Evolutionary conservation across 2,113 vertebrate genomes (phyloP), one percentile per base, ranked within the genome.

Genomic region (Prolemur simus): DNA sequence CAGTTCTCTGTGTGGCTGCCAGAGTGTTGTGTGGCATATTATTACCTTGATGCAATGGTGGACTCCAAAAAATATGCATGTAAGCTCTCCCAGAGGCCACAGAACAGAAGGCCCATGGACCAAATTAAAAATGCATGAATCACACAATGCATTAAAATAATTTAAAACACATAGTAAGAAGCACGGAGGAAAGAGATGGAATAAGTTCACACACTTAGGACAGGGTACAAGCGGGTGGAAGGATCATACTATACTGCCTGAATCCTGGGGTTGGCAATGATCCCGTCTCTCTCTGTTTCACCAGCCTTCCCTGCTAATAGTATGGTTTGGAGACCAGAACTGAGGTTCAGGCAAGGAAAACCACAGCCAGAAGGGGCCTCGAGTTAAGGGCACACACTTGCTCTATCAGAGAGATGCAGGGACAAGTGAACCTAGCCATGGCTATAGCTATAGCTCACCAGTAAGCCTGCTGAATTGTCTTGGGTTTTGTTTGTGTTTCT

Each of bases 401-500:
- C 20, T 66, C 6, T 77, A 5, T 73, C 13, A 8, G 58, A n/a
- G 58, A 86, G 29, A 63, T 60, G 11, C 10, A 47, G 37, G 54
- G 45, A 60, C 2, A 63, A 34, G 54, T 83, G 8, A 60, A 54
- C 14, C 42, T 96, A 68, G 87, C 42, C 32, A 78, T 37, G 95
- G 73, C 47, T 96, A n/a, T 81, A 83, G 86, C 71, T 96, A n/a
- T 81, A 83, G 86, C 71, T 96, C 5, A 4, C 56, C 77, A 88
- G 3, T 54, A 77, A 58, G 18, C n/a, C 66, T 91, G 32, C 52
- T 78, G 34, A 89, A 96, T 91, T 77, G 14, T 86, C 52, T 91
- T 68, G 74, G n/a, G 20, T 39, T 97, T 96, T 81, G 42, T 78
- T 85, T 91, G 45, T 96, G 29, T 95, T 96, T 96, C 82, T 91